Percentiles rank a stretch among this genome's conserved stretches.
These are phyloP conservation scores for Gymnoscopelus microlampas DNA, from an alignment of 2,797 vertebrate species.

Conservation along the genomic window DNA sequence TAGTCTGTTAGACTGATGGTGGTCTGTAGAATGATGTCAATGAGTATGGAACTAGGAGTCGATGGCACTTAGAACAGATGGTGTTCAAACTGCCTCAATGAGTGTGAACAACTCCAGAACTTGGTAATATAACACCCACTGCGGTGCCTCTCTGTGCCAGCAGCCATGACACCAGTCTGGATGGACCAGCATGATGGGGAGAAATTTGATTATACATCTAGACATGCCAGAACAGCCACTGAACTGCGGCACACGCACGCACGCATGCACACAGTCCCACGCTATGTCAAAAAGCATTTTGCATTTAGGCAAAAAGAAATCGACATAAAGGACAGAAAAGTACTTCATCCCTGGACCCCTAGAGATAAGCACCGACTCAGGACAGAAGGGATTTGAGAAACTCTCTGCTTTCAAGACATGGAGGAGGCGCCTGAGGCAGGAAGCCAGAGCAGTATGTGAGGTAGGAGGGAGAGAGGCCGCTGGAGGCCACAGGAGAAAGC, in stretches of 20 bases:
- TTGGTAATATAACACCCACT: conserved; percentile 11
- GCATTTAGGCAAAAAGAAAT: too few species aligned
- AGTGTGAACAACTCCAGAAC: conserved; percentile 47
- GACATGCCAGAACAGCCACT: conserved; percentile 6
- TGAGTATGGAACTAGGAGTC: conserved; percentile 24
- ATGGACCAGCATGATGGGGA: conserved; percentile 35
- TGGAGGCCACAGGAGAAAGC: too few species aligned
- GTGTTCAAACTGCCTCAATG: conserved; percentile 59
- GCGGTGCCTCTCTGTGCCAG: background rate
- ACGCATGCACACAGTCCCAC: background rate
- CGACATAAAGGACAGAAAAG: too few species aligned
- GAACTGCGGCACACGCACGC: background rate
- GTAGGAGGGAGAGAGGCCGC: too few species aligned
- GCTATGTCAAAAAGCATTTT: too few species aligned
- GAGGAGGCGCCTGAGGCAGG: too few species aligned
- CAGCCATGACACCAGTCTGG: conserved; percentile 42
- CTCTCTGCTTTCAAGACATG: too few species aligned
- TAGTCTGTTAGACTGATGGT: conserved; percentile 12
- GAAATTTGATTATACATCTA: conserved; percentile 47
- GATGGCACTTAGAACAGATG: conserved; percentile 55
- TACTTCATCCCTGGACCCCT: too few species aligned
- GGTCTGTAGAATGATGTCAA: conserved; percentile 19
- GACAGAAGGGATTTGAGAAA: too few species aligned
- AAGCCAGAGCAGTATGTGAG: too few species aligned
- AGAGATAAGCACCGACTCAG: too few species aligned